These are phyloP conservation scores for Epistrophella euchroma DNA, from an alignment of 2,888 invertebrate species.

Conservation along the genomic window DNA sequence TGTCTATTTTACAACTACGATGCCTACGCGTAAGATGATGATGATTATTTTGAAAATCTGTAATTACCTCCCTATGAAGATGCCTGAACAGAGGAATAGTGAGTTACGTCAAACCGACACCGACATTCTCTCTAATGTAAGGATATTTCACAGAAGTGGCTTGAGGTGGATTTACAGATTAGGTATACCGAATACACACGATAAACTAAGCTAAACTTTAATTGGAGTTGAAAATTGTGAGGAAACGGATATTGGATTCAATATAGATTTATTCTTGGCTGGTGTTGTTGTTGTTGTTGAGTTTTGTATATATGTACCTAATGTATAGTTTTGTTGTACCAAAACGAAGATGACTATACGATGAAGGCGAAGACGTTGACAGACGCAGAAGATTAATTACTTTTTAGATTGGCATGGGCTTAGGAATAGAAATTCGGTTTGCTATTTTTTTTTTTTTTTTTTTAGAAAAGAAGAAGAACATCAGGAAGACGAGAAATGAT, in stretches of 20 bases:
- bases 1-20: background rate
- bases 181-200: slow-evolving; percentile 10
- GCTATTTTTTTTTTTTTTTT: background rate
- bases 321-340: background rate
- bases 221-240: slow-evolving; percentile 29
- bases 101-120: slow-evolving; percentile 8
- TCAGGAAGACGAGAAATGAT: background rate
- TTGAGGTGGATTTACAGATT: slow-evolving; percentile 37
- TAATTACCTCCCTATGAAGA: slow-evolving; percentile 17
- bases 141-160: slow-evolving; percentile 22
- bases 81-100: slow-evolving; percentile 4
- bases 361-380: slow-evolving; percentile 45
- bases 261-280: slow-evolving; percentile 5
- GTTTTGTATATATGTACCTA: background rate
- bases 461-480: background rate
- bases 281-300: background rate
- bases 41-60: slow-evolving; percentile 15
- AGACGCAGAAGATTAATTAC: slow-evolving; percentile 68
- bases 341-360: slow-evolving; percentile 3
- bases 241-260: slow-evolving; percentile 29
- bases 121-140: background rate
- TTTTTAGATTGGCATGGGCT: slow-evolving; percentile 57
- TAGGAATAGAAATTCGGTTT: slow-evolving; percentile 22
- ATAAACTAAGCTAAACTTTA: slow-evolving; percentile 27
- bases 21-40: background rate